Evolutionary conservation across 2,113 vertebrate species (phyloP), one percentile per base, ranked within the genome.

Genomic region (Ascaphus truei): DNA sequence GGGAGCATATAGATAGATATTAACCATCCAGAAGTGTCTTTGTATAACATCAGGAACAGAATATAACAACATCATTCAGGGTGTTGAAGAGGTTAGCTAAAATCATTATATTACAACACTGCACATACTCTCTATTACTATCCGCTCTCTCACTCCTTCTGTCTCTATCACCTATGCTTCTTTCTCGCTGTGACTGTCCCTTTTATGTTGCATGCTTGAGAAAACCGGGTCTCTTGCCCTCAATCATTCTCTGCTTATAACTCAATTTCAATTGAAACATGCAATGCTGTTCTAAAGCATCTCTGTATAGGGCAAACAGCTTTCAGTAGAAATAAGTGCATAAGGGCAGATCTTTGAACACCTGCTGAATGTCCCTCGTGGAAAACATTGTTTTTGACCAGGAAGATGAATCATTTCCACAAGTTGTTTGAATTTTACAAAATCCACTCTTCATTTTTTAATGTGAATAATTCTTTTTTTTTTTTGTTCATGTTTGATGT

Each of bases 131-230:
- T 48, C 30, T 22, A 69, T 69, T 60, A 60, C 33, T n/a, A n/a
- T n/a, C n/a, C n/a, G n/a, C n/a, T n/a, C n/a, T n/a, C n/a, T 51
- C 30, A 69, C 30, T 27, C 45, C 39, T 30, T 45, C 26, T 31
- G 34, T 41, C 50, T 29, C 30, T 48, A 41, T 60, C 43, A 59
- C 66, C 56, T 58, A 39, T 26, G 33, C 30, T 18, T 45, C 22
- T 23, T 51, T 26, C 48, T 65, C 62, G 41, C 29, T 33, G 26
- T 34, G 51, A 33, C 62, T 59, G n/a, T 50, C 29, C 23, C 43
- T 69, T 69, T 69, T 31, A 69, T 69, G 66, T 60, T 27, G 30
- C 23, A 59, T 48, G 66, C 41, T 69, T 59, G 29, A 60, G 55
- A 47, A 59, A 69, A 69, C 55, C 29, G 55, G 43, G 30, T 69